A percentile compares a stretch with the other conserved stretches of the same genome.
Conservation (phyloP, 2,113 vertebrate species). For the Hirundichthys speculiger region DNA sequence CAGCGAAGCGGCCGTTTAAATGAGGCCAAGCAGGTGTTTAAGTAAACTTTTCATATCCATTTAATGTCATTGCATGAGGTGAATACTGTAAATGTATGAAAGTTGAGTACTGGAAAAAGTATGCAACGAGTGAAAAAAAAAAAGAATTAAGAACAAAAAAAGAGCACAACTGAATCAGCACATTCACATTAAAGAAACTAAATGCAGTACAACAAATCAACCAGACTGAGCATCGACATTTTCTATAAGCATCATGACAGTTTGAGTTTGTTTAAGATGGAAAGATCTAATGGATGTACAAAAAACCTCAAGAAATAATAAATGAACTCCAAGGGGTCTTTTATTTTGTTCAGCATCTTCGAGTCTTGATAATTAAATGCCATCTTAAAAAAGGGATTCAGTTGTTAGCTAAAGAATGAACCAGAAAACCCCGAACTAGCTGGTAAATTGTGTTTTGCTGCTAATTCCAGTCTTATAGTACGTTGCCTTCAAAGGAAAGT, state of each 20-base stretch:
- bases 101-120: background rate
- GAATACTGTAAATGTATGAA: background rate
- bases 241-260: too few species aligned
- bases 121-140: background rate
- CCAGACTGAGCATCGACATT: too few species aligned
- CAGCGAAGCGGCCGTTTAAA: constrained; percentile 57
- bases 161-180: too few species aligned
- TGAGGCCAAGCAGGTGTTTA: constrained; percentile 30
- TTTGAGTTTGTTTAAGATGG: background rate
- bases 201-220: background rate
- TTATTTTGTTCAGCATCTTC: background rate
- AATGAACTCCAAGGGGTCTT: background rate
- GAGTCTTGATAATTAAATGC: too few species aligned
- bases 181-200: too few species aligned
- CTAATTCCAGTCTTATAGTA: too few species aligned
- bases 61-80: background rate
- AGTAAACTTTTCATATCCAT: background rate
- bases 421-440: too few species aligned
- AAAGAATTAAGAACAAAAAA: background rate
- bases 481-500: too few species aligned
- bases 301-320: background rate
- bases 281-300: background rate
- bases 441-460: too few species aligned
- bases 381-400: too few species aligned
- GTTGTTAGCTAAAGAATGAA: too few species aligned